Evolutionary conservation across 1,140 invertebrate species (phyloP), one percentile per base, ranked within the genome.

Genomic region (Formica exsecta): DNA sequence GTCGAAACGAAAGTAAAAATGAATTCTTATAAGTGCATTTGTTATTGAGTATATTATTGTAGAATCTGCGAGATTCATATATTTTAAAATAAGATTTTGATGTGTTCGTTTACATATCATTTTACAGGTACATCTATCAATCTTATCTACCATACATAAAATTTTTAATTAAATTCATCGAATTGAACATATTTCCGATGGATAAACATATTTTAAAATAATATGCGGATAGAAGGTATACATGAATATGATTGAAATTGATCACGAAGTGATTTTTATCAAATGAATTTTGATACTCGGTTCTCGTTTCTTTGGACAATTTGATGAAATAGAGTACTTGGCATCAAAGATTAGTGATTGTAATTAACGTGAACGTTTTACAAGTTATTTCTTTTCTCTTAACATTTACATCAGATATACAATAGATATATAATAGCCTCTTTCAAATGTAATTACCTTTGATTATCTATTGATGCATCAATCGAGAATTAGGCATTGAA

Each of bases 401-500:
- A 61, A 73, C 13, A 36, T 62, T 66, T 66, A 77, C 6, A 36
- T 36, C 29, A 54, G 38, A 83, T 84, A 36, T 84, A 62, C 32
- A 64, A 36, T 76, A 75, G 9, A 22, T 71, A 48, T 44, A 71
- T 36, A 13, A 51, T 51, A 19, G 48, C 5, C 48, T 51, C 16
- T 61, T 8, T 74, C 66, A 87, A 44, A 68, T 22, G 29, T 36
- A 54, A 38, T 11, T 57, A 44, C 3, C 29, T 73, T 74, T 83
- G 70, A 73, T 59, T 73, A 87, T 66, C 48, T 76, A 71, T 75
- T 64, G 61, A 44, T 48, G 19, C 32, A 32, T 51, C 11, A 61
- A 44, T 75, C 11, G 36, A 86, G 41, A 86, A 87, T 64, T 48
- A 84, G 86, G 32, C 38, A 16, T 71, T 32, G 32, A 81, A 86